phyloP scores from a whole-genome alignment of 2,113 vertebrate genomes.

The Boulengeromyrus knoepffleri region DNA sequence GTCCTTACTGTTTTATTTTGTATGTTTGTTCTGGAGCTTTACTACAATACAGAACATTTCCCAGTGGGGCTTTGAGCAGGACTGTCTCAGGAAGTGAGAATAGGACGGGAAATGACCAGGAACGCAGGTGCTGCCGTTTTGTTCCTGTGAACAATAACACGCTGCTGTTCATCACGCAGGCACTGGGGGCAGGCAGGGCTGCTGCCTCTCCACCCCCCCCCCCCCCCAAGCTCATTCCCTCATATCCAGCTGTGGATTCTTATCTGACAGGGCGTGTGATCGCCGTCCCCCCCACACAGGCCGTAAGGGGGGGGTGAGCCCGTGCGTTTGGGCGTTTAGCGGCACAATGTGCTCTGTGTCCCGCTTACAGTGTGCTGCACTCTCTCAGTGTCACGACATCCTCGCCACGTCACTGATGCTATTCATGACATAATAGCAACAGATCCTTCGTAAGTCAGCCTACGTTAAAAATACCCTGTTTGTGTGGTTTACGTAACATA shows the following conservation, averaged over 20 bases:
- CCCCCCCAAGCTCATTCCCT: not conserved
- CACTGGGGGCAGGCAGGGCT: not conserved
- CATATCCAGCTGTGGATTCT: not conserved
- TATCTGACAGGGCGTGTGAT: not conserved
- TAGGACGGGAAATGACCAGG: not conserved
- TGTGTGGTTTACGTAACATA: not conserved
- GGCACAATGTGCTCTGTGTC: not conserved
- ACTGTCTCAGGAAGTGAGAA: not conserved
- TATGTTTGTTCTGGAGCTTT: not conserved
- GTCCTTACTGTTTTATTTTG: not conserved
- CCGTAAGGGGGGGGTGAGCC: not conserved
- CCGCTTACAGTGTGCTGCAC: not conserved
- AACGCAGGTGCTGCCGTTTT: not conserved
- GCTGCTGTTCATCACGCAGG: not conserved
- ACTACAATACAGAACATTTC: not conserved
- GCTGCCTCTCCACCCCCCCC: not conserved
- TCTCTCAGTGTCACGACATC: not conserved
- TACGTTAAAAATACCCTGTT: not conserved
- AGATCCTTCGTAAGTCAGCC: not conserved
- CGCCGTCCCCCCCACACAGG: not conserved
- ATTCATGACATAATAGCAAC: not conserved
- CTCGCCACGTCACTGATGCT: not conserved
- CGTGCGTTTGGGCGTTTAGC: not conserved
- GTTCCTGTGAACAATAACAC: not conserved
- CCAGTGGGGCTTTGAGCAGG: not conserved